Conservation (phyloP, 2,797 vertebrate genomes). For the Epinephelus awoara region DNA sequence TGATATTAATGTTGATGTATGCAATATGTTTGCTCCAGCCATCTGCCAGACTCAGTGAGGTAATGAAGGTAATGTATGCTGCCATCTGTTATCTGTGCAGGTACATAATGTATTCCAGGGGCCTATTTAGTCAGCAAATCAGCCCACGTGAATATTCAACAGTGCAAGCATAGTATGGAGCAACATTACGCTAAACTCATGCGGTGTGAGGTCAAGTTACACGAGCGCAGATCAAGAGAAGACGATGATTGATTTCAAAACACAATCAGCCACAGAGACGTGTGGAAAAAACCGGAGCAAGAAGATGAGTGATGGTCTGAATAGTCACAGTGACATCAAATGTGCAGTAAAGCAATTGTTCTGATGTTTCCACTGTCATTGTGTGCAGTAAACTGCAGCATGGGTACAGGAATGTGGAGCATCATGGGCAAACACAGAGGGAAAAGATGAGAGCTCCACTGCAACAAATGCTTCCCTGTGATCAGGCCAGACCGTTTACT, state of each 20-base stretch:
- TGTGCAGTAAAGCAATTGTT: constrained; percentile 10
- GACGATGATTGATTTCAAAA: constrained; percentile 31
- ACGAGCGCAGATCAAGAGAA: constrained; percentile 13
- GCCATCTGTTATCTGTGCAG: constrained; percentile 73
- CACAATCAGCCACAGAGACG: neutral
- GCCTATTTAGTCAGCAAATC: constrained; percentile 63
- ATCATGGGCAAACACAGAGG: neutral
- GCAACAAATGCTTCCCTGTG: constrained; percentile 13
- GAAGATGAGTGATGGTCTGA: neutral
- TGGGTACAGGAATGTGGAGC: neutral
- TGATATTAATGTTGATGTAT: constrained; percentile 57
- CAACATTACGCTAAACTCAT: constrained; percentile 32
- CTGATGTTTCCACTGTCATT: neutral
- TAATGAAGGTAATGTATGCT: constrained; percentile 67
- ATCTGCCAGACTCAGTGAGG: constrained; percentile 55
- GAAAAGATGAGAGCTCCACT: constrained; percentile 28
- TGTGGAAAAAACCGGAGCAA: constrained; percentile 1
- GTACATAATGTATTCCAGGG: constrained; percentile 61
- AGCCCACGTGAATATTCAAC: constrained; percentile 54
- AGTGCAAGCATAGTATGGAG: constrained; percentile 8
- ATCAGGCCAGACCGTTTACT: neutral
- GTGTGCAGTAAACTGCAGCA: neutral
- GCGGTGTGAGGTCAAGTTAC: neutral
- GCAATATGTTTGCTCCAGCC: constrained; percentile 47
- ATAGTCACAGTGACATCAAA: constrained; percentile 11